Evolutionary conservation across 2,888 invertebrate species (phyloP).

Genomic region (Allygus modestus): DNA sequence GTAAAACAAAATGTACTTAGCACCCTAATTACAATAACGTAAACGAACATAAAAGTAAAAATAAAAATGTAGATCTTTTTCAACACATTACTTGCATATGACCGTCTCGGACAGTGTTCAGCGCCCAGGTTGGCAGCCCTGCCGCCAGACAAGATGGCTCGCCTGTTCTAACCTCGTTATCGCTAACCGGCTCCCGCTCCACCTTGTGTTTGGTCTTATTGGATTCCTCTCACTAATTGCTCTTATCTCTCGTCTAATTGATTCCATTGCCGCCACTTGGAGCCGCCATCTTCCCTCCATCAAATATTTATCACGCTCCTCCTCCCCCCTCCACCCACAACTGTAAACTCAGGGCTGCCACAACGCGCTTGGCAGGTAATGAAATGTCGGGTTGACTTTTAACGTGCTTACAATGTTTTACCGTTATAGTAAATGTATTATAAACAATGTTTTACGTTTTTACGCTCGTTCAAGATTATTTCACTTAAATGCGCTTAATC

Average conservation of each 20-base stretch:
- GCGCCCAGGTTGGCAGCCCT: not conserved
- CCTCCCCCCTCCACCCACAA: slow-evolving; percentile 7
- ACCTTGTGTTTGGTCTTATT: slow-evolving; percentile 40
- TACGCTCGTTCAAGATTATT: no score
- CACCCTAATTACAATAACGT: no score
- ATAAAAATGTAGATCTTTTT: no score
- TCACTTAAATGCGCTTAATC: no score
- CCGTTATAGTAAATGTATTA: no score
- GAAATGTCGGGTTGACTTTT: not conserved
- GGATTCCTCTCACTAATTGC: slow-evolving; percentile 54
- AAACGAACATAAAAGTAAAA: no score
- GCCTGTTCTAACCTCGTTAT: slow-evolving; percentile 2
- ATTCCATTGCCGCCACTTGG: slow-evolving; percentile 48
- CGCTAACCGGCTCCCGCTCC: slow-evolving; percentile 10
- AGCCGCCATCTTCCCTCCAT: slow-evolving; percentile 52
- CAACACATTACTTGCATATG: no score
- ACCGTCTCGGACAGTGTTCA: no score
- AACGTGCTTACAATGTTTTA: no score
- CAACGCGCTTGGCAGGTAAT: not conserved
- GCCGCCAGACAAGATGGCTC: slow-evolving; percentile 24
- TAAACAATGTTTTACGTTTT: no score
- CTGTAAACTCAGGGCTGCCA: not conserved
- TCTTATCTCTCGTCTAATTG: slow-evolving; percentile 44
- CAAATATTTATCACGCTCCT: slow-evolving; percentile 15
- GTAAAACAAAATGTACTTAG: no score